Evolutionary conservation across 2,888 invertebrate species (phyloP).

Genomic region (Tricholauxania praeusta): DNA sequence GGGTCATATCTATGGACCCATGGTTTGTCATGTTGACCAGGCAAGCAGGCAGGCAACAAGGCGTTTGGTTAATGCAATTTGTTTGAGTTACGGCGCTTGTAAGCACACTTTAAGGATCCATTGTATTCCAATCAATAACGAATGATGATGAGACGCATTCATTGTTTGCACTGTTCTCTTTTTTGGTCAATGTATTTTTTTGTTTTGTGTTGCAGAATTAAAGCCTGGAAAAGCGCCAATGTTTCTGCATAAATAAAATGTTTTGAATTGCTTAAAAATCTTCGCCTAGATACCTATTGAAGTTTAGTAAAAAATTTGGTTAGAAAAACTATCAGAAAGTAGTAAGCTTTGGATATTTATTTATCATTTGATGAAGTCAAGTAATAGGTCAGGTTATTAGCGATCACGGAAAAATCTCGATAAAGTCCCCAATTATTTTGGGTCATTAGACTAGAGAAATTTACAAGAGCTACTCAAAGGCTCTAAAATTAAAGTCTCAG

Average conservation of each 20-base stretch:
- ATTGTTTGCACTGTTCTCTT: constrained; percentile 8
- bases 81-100: constrained; percentile 69
- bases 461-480: too few relatives aligned
- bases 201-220: background rate
- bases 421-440: too few relatives aligned
- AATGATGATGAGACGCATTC: constrained; percentile 36
- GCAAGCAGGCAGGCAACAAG: constrained; percentile 40
- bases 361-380: too few relatives aligned
- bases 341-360: too few relatives aligned
- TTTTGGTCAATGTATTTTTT: background rate
- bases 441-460: too few relatives aligned
- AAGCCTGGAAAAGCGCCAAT: background rate
- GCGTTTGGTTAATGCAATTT: constrained; percentile 66
- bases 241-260: too few relatives aligned
- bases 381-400: too few relatives aligned
- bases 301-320: too few relatives aligned
- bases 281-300: background rate
- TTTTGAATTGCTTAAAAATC: background rate
- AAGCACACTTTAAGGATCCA: constrained; percentile 69
- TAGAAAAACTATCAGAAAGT: too few relatives aligned
- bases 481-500: too few relatives aligned
- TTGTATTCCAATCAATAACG: constrained; percentile 65
- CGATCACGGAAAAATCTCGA: too few relatives aligned
- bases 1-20: too few relatives aligned
- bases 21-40: background rate